phyloP scores from a whole-genome alignment of 2,888 invertebrate species.

The Eupeodes luniger region DNA sequence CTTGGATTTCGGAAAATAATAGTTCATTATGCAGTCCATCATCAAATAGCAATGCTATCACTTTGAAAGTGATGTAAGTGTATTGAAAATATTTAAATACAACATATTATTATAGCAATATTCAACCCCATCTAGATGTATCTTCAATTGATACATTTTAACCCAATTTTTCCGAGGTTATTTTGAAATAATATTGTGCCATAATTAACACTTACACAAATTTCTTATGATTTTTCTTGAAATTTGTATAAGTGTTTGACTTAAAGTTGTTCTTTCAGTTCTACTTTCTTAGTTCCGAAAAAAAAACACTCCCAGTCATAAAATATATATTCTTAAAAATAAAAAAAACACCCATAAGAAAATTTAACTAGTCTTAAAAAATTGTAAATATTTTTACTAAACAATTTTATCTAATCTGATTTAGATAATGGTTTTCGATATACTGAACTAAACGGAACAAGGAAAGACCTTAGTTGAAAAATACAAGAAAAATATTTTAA shows the following conservation, averaged over 20 bases:
- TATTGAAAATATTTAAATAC: not conserved
- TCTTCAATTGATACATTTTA: too few species aligned
- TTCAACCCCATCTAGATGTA: too few species aligned
- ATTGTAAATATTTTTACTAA: not conserved
- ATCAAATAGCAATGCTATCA: conserved; percentile 20
- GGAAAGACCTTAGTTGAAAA: conserved; percentile 9
- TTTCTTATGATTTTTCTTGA: too few species aligned
- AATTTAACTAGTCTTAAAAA: not conserved
- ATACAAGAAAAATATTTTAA: conserved; percentile 15
- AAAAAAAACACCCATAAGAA: not conserved
- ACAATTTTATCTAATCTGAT: not conserved
- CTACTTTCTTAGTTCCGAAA: too few species aligned
- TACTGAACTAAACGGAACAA: conserved; percentile 19
- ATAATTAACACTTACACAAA: too few species aligned
- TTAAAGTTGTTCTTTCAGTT: too few species aligned
- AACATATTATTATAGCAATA: not conserved
- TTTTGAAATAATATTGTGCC: too few species aligned
- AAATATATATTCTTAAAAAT: too few species aligned
- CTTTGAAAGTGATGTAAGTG: conserved; percentile 24
- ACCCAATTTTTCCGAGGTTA: too few species aligned
- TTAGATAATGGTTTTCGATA: conserved; percentile 1
- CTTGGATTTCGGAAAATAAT: conserved; percentile 8
- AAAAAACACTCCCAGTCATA: too few species aligned
- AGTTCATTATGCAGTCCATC: conserved; percentile 7
- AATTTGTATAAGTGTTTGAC: too few species aligned